Evolutionary conservation across 2,797 vertebrate species (phyloP), one percentile per base, ranked within the genome.

Genomic region (Melanotaenia nigrans): DNA sequence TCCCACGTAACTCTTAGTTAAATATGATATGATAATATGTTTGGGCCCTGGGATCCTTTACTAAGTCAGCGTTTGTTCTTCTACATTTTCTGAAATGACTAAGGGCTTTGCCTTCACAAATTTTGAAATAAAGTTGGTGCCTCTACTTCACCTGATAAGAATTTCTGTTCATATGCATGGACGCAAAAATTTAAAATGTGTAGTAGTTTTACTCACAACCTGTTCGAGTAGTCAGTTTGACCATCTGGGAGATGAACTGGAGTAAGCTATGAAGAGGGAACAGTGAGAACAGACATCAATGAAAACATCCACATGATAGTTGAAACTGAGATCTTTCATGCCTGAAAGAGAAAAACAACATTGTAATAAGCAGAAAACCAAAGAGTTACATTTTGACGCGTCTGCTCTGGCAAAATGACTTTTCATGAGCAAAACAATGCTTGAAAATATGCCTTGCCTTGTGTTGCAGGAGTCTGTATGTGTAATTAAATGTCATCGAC

Each of bases 401-500:
- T 68, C 28, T 72, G 25, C 20, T 80, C 54, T 61, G 42, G 35
- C 75, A 30, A 76, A 65, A 77, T 60, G 70, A 54, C 61, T 65
- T 36, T 61, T 65, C 9, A 62, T 74, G 63, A 76, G 11, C 4
- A 59, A 66, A 25, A 61, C 9, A 36, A 64, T 13, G 32, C 62
- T 57, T 58, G 13, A 57, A 68, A 73, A 78, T 63, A 66, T 13
- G 56, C 68, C n/a, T 65, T 20, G 56, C 20, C 56, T 77, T 47
- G 40, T 67, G 24, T 54, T 35, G 75, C 79, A n/a, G 33, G n/a
- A 25, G 49, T 35, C 35, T 58, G 16, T 16, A 77, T 87, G 82
- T 33, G 47, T 40, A 54, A 25, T 56, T 73, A 81, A 86, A 79
- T 47, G 28, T 28, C 10, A 3, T 51, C 73, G 77, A 90, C 64